Conservation (phyloP, 2,113 vertebrate species). For the Eidolon helvum region DNA sequence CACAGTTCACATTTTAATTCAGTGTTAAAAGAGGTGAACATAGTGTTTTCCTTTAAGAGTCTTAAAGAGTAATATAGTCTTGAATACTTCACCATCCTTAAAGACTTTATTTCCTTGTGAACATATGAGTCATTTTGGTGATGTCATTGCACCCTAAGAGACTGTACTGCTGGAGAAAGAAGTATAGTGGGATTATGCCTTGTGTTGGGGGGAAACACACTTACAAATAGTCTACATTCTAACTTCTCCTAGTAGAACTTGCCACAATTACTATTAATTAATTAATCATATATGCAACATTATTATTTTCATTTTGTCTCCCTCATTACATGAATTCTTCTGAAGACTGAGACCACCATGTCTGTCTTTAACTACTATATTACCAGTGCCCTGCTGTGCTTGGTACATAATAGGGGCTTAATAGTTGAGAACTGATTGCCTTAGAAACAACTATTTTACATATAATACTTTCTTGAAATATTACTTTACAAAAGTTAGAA, state of each 20-base stretch:
- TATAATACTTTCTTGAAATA: conserved; percentile 1
- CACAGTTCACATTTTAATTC: not conserved
- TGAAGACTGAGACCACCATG: not conserved
- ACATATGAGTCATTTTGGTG: not conserved
- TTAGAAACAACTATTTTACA: not conserved
- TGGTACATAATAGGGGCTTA: not conserved
- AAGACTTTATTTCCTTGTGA: not conserved
- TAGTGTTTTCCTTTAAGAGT: not conserved
- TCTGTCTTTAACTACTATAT: not conserved
- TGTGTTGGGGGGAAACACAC: not conserved
- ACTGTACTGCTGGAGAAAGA: not conserved
- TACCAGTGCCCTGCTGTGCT: not conserved
- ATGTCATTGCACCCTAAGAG: not conserved
- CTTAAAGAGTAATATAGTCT: not conserved
- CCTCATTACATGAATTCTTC: not conserved
- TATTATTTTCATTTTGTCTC: not conserved
- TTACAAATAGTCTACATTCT: not conserved
- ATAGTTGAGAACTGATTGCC: not conserved
- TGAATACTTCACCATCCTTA: not conserved
- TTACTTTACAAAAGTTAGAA: not conserved
- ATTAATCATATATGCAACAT: not conserved
- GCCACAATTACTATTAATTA: not conserved
- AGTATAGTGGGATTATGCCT: not conserved
- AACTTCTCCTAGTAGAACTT: not conserved
- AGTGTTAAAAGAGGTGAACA: not conserved